A percentile compares a stretch with the other conserved stretches of the same genome.
Evolutionary conservation across 2,797 vertebrate species (phyloP).

Genomic region (Argyrosomus regius): DNA sequence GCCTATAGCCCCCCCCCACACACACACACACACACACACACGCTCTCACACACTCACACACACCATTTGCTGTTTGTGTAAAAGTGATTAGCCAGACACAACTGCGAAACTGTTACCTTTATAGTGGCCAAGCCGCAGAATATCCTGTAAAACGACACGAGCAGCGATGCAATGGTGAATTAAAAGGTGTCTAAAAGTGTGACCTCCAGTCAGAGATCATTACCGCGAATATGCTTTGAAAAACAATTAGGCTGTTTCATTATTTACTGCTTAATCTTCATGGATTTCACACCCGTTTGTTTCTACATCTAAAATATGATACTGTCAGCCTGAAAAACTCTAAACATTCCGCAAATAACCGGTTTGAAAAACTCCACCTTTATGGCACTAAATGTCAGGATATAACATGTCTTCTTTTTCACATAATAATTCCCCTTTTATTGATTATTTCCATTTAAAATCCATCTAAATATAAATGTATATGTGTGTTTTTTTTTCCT

Average conservation of each 20-base stretch:
- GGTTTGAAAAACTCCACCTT: background rate
- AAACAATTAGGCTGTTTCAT: slow-evolving; percentile 6
- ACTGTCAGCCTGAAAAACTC: background rate
- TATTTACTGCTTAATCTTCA: background rate
- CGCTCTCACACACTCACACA: slow-evolving; percentile 47
- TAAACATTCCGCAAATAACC: background rate
- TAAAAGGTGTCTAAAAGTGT: slow-evolving; percentile 55
- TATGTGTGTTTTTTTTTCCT: background rate
- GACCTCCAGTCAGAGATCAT: slow-evolving; percentile 43
- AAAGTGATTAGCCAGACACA: slow-evolving; percentile 96
- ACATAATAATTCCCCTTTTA: background rate
- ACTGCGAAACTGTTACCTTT: slow-evolving; percentile 93
- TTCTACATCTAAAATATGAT: background rate
- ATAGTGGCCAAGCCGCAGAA: slow-evolving; percentile 84
- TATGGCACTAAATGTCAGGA: background rate
- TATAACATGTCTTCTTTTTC: background rate
- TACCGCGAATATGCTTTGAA: background rate
- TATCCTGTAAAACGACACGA: slow-evolving; percentile 77
- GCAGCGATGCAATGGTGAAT: slow-evolving; percentile 57
- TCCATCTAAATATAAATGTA: background rate
- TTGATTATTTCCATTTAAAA: background rate
- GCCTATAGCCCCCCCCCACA: slow-evolving; percentile 79
- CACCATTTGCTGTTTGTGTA: slow-evolving; percentile 95
- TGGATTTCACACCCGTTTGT: background rate
- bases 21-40: slow-evolving; percentile 44